Percentiles rank a stretch among this genome's conserved stretches.
Conservation (phyloP, 2,113 vertebrate species). For the Illadopsis cleaveri region DNA sequence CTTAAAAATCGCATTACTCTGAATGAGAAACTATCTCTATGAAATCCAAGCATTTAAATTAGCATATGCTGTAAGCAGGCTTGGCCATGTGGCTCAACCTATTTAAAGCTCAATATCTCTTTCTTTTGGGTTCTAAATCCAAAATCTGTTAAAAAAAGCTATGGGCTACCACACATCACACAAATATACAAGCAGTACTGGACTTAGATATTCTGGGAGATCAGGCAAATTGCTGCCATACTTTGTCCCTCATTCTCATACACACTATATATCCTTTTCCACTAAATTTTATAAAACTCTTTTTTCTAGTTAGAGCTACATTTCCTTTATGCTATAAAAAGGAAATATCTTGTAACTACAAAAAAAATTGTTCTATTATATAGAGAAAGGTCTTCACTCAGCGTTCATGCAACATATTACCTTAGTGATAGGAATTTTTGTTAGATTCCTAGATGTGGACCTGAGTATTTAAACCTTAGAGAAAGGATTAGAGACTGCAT, state of each 20-base stretch:
- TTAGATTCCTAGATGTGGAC: not conserved
- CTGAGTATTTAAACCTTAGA: not conserved
- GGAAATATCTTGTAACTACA: not conserved
- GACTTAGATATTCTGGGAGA: not conserved
- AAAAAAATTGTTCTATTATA: not conserved
- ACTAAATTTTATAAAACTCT: not conserved
- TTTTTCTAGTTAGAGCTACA: not conserved
- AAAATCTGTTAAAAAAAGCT: not conserved
- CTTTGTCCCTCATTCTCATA: not conserved
- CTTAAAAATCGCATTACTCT: slow-evolving; percentile 59
- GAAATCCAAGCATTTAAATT: slow-evolving; percentile 58
- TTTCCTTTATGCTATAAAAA: not conserved
- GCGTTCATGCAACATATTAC: not conserved
- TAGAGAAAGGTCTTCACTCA: not conserved
- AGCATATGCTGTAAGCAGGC: slow-evolving; percentile 39
- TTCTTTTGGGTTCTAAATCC: slow-evolving; percentile 8
- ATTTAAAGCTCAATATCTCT: slow-evolving; percentile 30
- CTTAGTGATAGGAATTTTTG: not conserved
- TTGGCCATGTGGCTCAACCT: slow-evolving; percentile 28
- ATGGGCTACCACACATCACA: not conserved
- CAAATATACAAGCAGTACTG: not conserved
- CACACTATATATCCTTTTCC: not conserved
- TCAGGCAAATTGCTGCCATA: not conserved
- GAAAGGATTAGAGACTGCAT: accelerated
- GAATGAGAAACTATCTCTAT: slow-evolving; percentile 23